These are phyloP conservation scores for Eulemur coronatus DNA, from an alignment of 2,797 vertebrate species.

Conservation along the genomic window DNA sequence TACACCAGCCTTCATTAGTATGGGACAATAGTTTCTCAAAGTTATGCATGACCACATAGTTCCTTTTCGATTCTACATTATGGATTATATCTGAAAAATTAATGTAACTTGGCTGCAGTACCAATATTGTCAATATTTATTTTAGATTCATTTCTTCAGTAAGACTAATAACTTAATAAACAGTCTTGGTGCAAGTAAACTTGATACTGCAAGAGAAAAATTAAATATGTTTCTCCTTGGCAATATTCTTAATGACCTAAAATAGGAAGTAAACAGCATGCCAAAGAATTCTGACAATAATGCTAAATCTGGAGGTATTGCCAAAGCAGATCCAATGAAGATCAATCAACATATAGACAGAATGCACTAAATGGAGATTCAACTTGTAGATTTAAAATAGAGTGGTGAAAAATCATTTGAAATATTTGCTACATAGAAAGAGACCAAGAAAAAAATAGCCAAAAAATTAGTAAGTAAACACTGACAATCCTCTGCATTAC, in stretches of 20 bases:
- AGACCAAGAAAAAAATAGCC: slow-evolving; percentile 6
- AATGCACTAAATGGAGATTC: slow-evolving; percentile 55
- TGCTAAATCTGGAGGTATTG: slow-evolving; percentile 43
- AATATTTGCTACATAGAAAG: slow-evolving; percentile 38
- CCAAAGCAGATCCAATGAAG: slow-evolving; percentile 58
- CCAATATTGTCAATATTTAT: slow-evolving; percentile 2
- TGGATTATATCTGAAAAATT: slow-evolving; percentile 1
- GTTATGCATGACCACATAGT: neutral
- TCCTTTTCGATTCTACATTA: slow-evolving; percentile 22
- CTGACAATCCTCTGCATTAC: neutral
- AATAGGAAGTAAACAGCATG: slow-evolving; percentile 36
- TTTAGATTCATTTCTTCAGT: slow-evolving; percentile 33
- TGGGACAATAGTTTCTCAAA: slow-evolving; percentile 23
- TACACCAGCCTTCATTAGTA: neutral
- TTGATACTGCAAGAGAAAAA: neutral
- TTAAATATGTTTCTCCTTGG: slow-evolving; percentile 42
- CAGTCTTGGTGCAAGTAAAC: neutral
- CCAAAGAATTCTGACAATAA: slow-evolving; percentile 52
- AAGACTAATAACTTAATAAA: slow-evolving; percentile 43
- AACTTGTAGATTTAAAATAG: slow-evolving; percentile 58
- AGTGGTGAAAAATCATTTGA: slow-evolving; percentile 37
- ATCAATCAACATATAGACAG: slow-evolving; percentile 63
- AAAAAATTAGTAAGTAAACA: slow-evolving; percentile 46
- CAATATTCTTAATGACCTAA: slow-evolving; percentile 44
- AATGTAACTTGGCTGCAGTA: neutral